These are phyloP conservation scores for Drosophila kambysellisi DNA, from an alignment of 2,888 invertebrate genomes.

Conservation along the genomic window DNA sequence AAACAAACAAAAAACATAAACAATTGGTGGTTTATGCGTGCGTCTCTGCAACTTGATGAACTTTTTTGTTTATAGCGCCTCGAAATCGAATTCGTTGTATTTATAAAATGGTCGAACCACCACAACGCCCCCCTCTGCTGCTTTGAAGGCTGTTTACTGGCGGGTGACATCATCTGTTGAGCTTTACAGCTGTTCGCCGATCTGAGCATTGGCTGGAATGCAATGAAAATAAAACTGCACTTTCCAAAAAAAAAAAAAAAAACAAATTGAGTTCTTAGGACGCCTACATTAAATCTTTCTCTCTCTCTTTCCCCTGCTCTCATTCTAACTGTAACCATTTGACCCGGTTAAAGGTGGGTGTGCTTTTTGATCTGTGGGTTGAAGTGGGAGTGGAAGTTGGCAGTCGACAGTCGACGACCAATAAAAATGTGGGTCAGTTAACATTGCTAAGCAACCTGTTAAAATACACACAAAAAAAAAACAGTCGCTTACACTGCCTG, in stretches of 20 bases:
- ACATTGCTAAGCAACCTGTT: conserved; percentile 61
- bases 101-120: conserved; percentile 11
- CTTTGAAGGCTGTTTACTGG: not conserved
- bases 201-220: conserved; percentile 3
- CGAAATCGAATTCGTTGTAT: conserved; percentile 39
- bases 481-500: not conserved
- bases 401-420: not conserved
- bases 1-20: conserved; percentile 56
- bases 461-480: not conserved
- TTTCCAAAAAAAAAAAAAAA: conserved; percentile 5
- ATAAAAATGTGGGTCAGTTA: not conserved
- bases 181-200: conserved; percentile 8
- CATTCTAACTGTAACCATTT: conserved; percentile 7
- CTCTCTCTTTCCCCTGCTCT: not conserved
- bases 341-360: conserved; percentile 12
- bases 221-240: conserved; percentile 11
- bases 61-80: conserved; percentile 18
- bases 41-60: conserved; percentile 16
- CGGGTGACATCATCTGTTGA: conserved; percentile 57
- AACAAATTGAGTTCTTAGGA: not conserved
- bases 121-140: not conserved
- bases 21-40: conserved; percentile 21
- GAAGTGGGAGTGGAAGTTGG: conserved; percentile 8
- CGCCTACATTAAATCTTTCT: conserved; percentile 6
- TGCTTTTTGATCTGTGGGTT: not conserved